phyloP scores from a whole-genome alignment of 2,797 vertebrate genomes.

The Sparidentex hasta region DNA sequence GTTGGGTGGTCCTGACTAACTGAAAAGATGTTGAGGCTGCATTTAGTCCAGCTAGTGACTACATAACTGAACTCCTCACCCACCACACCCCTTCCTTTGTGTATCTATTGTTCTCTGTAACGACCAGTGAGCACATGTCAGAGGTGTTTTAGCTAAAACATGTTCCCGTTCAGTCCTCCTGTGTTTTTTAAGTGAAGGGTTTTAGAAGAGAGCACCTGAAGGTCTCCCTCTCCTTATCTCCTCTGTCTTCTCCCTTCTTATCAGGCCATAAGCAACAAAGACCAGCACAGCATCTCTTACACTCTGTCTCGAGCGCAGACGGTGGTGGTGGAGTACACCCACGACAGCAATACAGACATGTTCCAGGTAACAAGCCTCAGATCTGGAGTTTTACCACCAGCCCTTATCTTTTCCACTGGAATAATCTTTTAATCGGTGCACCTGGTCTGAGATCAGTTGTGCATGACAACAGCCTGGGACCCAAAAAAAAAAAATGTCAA shows the following conservation, averaged over 20 bases:
- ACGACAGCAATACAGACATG: conserved; percentile 98
- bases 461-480: background rate
- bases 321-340: conserved; percentile 98
- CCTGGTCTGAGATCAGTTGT: background rate
- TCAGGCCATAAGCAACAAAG: conserved; percentile 99
- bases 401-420: conserved; percentile 21
- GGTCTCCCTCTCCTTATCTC: background rate
- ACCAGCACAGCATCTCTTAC: conserved; percentile 99
- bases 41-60: conserved; percentile 26
- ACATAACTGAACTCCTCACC: conserved; percentile 26
- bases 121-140: conserved; percentile 21
- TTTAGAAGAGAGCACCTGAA: background rate
- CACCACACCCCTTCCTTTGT: conserved; percentile 35
- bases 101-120: conserved; percentile 30
- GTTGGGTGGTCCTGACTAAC: conserved; percentile 66
- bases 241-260: conserved; percentile 32
- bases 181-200: background rate
- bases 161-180: background rate
- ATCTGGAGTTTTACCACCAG: conserved; percentile 25
- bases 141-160: conserved; percentile 22
- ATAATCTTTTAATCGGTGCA: background rate
- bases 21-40: conserved; percentile 18
- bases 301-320: conserved; percentile 97
- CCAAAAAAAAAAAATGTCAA: background rate
- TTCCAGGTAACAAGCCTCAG: conserved; percentile 91